Conservation (phyloP, 2,888 invertebrate species). For the Trichacis sp. region DNA sequence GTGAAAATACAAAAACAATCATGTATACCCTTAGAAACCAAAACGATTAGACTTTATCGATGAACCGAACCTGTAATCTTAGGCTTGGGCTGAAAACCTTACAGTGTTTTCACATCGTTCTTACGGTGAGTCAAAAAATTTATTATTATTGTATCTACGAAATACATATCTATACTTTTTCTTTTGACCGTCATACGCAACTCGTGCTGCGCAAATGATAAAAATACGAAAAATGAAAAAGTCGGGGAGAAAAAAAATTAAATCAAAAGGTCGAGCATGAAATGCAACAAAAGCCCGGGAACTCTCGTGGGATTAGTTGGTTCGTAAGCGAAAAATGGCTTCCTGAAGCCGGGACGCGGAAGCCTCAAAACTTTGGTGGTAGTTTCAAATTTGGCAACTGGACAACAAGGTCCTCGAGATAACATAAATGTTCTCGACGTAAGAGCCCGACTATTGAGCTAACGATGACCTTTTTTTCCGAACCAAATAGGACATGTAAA, state of each 20-base stretch:
- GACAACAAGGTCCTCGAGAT: slow-evolving; percentile 30
- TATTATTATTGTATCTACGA: no score
- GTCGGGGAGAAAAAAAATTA: slow-evolving; percentile 9
- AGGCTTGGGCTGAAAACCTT: no score
- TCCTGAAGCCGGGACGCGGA: slow-evolving; percentile 39
- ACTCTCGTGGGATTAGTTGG: slow-evolving; percentile 31
- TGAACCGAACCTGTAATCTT: no score
- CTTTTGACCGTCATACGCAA: no score
- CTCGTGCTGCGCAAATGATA: slow-evolving; percentile 9
- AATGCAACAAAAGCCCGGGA: slow-evolving; percentile 39
- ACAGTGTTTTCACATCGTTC: no score
- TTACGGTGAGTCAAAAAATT: no score
- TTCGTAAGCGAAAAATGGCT: slow-evolving; percentile 36
- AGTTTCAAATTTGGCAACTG: slow-evolving; percentile 39
- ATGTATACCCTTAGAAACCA: no score
- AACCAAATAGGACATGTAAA: slow-evolving; percentile 25
- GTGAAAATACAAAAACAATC: no score
- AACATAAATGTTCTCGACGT: slow-evolving; percentile 43
- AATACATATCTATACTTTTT: no score
- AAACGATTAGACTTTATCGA: no score
- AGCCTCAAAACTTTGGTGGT: slow-evolving; percentile 28
- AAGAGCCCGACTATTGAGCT: slow-evolving; percentile 53
- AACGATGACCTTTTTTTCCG: slow-evolving; percentile 48
- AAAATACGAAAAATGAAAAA: slow-evolving; percentile 12
- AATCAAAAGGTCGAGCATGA: slow-evolving; percentile 38